Base-by-base conservation (phyloP, 2,797 vertebrate species). In the Anguilla pacifica region DNA sequence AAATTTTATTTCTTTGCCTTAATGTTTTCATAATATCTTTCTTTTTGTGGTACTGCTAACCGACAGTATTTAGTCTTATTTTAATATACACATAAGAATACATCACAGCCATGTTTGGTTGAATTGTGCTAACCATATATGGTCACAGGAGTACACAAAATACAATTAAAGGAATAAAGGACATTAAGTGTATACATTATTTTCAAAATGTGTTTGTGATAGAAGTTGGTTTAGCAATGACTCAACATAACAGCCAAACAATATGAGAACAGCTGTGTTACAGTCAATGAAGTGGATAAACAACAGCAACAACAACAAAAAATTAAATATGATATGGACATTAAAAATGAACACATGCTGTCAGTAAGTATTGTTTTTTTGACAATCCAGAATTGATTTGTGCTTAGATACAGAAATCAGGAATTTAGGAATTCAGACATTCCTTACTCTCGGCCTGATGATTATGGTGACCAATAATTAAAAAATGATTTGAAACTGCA, bases 1-100 rank as follows among this genome's bases (percentile, higher is more conserved):
- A 94, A 96, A 93, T 95, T 95, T 95, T 93, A 93, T 95, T 95
- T 95, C 93, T 93, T 93, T n/a, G n/a, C n/a, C 25, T 25, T 28
- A 7, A n/a, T 70, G 64, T 25, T n/a, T 70, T 70, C 64, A 9
- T 1, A 15, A 77, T 92, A 13, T 77, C 70, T 86, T 81, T 51
- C 19, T 77, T 86, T 86, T 81, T 31, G 74, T 57, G 3, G 46
- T 22, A 59, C 11, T 59, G 19, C 9, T 46, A 46, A 46, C 59
- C 3, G 74, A 43, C 53, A 79, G 25, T 55, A 57, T 25, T 35
- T 79, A n/a, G 43, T 22, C 53, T 59, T 79, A 28, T 53, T 49
- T 72, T 28, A 86, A 77, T 25, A 59, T 74, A 53, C 51, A 31
- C 70, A 17, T 51, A 85, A 70, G 43, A 74, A 53, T 67, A 15